Evolutionary conservation across 2,113 vertebrate species (phyloP).

Genomic region (Marmota monax): DNA sequence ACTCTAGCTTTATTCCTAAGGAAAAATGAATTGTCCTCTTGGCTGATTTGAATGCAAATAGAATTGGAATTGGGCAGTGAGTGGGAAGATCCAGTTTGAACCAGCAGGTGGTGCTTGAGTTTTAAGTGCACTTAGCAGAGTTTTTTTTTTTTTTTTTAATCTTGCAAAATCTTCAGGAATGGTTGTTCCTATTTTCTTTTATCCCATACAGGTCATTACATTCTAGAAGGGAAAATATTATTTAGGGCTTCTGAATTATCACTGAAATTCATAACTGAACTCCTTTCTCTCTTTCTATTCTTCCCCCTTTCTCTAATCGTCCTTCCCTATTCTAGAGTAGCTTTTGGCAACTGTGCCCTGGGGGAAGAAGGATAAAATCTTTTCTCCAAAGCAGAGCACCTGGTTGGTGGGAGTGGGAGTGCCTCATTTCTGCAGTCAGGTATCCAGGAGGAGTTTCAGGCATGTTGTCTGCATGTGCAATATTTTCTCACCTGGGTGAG

Average conservation of each 20-base stretch:
- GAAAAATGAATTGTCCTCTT: constrained; percentile 18
- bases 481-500: background rate
- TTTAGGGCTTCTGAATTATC: background rate
- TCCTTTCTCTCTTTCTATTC: accelerated
- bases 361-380: constrained; percentile 56
- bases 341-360: constrained; percentile 42
- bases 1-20: background rate
- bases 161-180: constrained; percentile 18
- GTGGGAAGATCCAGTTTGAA: constrained; percentile 58
- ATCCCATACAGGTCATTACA: background rate
- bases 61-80: background rate
- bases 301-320: background rate
- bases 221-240: constrained; percentile 23
- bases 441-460: background rate
- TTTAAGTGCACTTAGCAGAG: constrained; percentile 68
- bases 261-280: background rate
- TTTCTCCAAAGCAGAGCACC: constrained; percentile 67
- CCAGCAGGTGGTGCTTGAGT: constrained; percentile 68
- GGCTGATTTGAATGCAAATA: constrained; percentile 56
- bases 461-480: accelerated
- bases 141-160: background rate
- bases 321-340: accelerated
- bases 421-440: background rate
- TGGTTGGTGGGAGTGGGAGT: background rate
- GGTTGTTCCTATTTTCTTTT: background rate